Evolutionary conservation across 1,140 invertebrate species (phyloP).

Genomic region (Tyrophagus putrescentiae): DNA sequence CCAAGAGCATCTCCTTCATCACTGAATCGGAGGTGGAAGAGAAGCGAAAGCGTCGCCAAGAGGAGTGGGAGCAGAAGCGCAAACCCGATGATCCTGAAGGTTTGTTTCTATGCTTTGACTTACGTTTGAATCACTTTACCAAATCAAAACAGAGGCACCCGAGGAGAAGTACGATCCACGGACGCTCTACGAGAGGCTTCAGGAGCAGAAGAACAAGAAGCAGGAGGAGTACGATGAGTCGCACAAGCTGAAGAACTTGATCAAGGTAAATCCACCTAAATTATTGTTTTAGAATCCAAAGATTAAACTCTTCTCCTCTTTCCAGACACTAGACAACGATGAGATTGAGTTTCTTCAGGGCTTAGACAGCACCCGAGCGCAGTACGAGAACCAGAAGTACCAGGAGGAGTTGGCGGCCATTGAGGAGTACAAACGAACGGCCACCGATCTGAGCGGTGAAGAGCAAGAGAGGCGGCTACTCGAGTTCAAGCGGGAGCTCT

Average conservation of each 20-base stretch:
- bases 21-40: constrained; percentile 69
- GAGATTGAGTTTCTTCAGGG: constrained; percentile 82
- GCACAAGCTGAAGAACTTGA: constrained; percentile 83
- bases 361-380: constrained; percentile 66
- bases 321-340: constrained; percentile 81
- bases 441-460: constrained; percentile 55
- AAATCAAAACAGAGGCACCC: constrained; percentile 51
- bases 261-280: no score
- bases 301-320: no score
- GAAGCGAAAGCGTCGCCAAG: constrained; percentile 56
- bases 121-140: constrained; percentile 21
- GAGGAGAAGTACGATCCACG: constrained; percentile 61
- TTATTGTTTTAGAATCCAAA: no score
- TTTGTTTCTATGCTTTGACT: constrained; percentile 17
- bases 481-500: constrained; percentile 23
- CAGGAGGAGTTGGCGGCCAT: constrained; percentile 62
- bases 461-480: constrained; percentile 25
- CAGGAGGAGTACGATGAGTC: constrained; percentile 88
- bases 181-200: constrained; percentile 68
- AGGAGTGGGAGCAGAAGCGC: constrained; percentile 86
- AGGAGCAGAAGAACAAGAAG: constrained; percentile 76
- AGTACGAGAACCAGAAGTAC: constrained; percentile 60
- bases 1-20: constrained; percentile 42
- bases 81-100: constrained; percentile 71
- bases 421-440: constrained; percentile 58